Evolutionary conservation across 2,797 vertebrate genomes (phyloP), one percentile per base, ranked within the genome.

Genomic region (Artibeus lituratus): DNA sequence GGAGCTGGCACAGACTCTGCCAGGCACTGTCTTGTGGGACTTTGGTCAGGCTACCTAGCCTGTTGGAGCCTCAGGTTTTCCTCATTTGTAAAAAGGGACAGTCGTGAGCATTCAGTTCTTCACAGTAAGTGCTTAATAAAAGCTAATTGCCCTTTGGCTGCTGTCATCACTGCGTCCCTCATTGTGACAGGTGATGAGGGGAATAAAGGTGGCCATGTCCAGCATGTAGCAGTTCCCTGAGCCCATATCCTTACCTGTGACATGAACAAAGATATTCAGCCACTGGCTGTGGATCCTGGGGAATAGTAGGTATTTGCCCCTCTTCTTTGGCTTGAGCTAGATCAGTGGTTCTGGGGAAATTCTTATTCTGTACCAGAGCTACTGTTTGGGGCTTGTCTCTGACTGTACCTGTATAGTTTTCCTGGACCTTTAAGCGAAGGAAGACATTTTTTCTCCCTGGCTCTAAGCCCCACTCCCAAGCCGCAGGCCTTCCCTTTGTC

Each of bases 161-260:
- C 16, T 15, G 3, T 32, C 37, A 11, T 39, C 37, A 14, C 6
- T 4, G 12, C 12, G 0, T 59, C 49, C 10, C 32, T 32, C 0
- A 0, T 32, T 19, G 42, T 4, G 10, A 70, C 12, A 26, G 26
- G 8, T 21, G 19, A 18, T 0, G 2, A 51, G 26, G n/a, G 26
- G 7, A 10, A 9, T n/a, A 3, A 14, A 39, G 51, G 7, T 32
- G 29, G 65, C 74, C 14, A n/a, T 14, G 7, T 70, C 62, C 51
- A 39, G 62, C n/a, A 19, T 3, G 18, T 4, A 42, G 74, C 14
- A 14, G 65, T n/a, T 39, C 42, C 65, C 51, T n/a, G 74, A 72
- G 37, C 42, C 53, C 32, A 0, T 18, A 19, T 29, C 78, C 26
- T 74, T 9, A 10, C 29, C 65, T 51, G 42, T 6, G 9, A 69